Evolutionary conservation across 2,888 invertebrate species (phyloP).

Genomic region (Hedychridium roseum): DNA sequence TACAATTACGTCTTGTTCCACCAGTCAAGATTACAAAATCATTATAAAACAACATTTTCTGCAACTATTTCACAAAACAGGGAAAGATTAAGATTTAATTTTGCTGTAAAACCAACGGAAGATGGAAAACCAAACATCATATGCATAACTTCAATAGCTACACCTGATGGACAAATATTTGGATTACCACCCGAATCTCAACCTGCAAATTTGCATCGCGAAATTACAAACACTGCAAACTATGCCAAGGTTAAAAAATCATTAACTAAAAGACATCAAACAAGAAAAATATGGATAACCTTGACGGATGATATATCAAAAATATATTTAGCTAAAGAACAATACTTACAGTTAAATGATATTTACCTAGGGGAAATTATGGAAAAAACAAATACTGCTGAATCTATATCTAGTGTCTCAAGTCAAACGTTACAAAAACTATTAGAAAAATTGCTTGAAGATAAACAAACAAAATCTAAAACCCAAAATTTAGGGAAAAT

Average conservation of each 20-base stretch:
- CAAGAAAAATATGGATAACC: conserved; percentile 27
- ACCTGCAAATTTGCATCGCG: background rate
- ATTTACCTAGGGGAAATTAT: conserved; percentile 11
- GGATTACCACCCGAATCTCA: conserved; percentile 9
- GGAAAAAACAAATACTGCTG: background rate
- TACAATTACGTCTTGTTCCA: no score
- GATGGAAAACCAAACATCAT: conserved; percentile 17
- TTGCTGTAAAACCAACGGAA: conserved; percentile 4
- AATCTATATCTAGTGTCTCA: background rate
- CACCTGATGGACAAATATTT: conserved; percentile 3
- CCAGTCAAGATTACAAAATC: no score
- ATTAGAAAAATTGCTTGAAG: conserved; percentile 3
- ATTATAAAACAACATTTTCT: conserved; percentile 12
- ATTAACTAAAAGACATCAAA: conserved; percentile 27
- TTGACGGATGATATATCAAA: conserved; percentile 16
- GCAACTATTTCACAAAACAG: conserved; percentile 2
- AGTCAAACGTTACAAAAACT: background rate
- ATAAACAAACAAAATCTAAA: background rate
- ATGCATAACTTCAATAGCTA: conserved; percentile 18
- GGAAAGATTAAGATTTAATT: conserved; percentile 12
- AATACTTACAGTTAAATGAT: conserved; percentile 13
- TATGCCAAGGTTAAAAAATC: conserved; percentile 25
- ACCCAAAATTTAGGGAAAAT: conserved; percentile 8
- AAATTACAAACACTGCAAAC: no score
- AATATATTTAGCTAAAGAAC: conserved; percentile 10